These are phyloP conservation scores for Lordiphosa fenestrarum DNA, from an alignment of 2,888 invertebrate species.

Conservation along the genomic window DNA sequence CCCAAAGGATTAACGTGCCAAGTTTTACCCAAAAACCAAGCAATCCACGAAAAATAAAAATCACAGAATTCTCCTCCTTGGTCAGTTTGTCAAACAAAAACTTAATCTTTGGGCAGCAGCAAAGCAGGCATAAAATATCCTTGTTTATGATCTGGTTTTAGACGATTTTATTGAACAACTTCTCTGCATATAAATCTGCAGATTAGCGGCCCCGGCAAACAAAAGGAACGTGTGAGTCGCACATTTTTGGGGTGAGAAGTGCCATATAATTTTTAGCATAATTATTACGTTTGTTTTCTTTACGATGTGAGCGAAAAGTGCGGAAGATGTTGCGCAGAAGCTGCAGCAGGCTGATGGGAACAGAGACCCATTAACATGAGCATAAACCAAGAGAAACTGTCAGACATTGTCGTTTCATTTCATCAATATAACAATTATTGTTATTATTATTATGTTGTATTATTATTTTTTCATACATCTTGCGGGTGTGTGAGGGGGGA, in stretches of 20 bases:
- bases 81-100: slow-evolving; percentile 41
- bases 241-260: slow-evolving; percentile 63
- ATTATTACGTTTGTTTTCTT: slow-evolving; percentile 71
- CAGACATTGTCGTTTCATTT: slow-evolving; percentile 36
- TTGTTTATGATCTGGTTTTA: slow-evolving; percentile 72
- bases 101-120: slow-evolving; percentile 57
- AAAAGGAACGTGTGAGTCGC: slow-evolving; percentile 20
- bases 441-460: slow-evolving; percentile 66
- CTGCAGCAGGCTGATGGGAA: slow-evolving; percentile 29
- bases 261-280: slow-evolving; percentile 73
- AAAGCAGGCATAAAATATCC: slow-evolving; percentile 68
- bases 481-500: slow-evolving; percentile 6
- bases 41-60: slow-evolving; percentile 8
- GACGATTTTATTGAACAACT: slow-evolving; percentile 79
- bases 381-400: slow-evolving; percentile 47
- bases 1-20: slow-evolving; percentile 46
- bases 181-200: slow-evolving; percentile 78
- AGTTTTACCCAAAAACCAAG: slow-evolving; percentile 32
- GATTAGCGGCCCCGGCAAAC: slow-evolving; percentile 62
- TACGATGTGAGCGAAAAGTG: slow-evolving; percentile 41
- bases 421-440: slow-evolving; percentile 68
- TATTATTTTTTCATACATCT: slow-evolving; percentile 62
- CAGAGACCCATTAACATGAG: slow-evolving; percentile 41
- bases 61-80: slow-evolving; percentile 38
- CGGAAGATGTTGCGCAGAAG: slow-evolving; percentile 44